phyloP scores from a whole-genome alignment of 2,797 vertebrate species.

The Catamblyrhynchus diadema region DNA sequence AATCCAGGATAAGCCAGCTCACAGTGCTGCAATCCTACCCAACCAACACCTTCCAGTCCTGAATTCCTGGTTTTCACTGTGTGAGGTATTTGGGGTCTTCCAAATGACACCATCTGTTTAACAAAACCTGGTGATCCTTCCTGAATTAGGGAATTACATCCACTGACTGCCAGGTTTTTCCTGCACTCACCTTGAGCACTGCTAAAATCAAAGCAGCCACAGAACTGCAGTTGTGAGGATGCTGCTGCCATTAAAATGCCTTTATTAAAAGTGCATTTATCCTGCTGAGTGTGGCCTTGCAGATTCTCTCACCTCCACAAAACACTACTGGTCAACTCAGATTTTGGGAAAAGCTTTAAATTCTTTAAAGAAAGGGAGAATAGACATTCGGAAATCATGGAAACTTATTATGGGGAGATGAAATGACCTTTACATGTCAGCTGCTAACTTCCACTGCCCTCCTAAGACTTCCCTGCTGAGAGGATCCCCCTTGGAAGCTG shows the following conservation, averaged over 20 bases:
- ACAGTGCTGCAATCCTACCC: accelerated
- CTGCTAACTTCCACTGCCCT: not conserved
- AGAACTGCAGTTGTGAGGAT: not conserved
- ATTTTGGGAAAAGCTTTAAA: not conserved
- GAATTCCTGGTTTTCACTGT: not conserved
- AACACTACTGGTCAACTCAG: not conserved
- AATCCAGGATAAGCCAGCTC: not conserved
- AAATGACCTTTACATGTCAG: not conserved
- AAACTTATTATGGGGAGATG: not conserved
- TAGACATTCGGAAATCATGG: not conserved
- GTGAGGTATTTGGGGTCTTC: not conserved
- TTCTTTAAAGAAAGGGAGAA: not conserved
- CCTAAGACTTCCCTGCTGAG: not conserved
- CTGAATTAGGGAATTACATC: not conserved
- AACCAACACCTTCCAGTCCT: not conserved
- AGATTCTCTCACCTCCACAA: not conserved
- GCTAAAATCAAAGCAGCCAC: not conserved
- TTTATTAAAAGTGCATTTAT: not conserved
- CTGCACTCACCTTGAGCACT: not conserved
- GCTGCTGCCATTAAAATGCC: not conserved
- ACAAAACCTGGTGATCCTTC: not conserved
- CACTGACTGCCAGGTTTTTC: not conserved
- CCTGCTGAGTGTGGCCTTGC: not conserved
- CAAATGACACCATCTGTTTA: not conserved
- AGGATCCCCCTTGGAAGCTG: not conserved